phyloP scores from a whole-genome alignment of 2,888 invertebrate genomes.

The Anodontia alba region DNA sequence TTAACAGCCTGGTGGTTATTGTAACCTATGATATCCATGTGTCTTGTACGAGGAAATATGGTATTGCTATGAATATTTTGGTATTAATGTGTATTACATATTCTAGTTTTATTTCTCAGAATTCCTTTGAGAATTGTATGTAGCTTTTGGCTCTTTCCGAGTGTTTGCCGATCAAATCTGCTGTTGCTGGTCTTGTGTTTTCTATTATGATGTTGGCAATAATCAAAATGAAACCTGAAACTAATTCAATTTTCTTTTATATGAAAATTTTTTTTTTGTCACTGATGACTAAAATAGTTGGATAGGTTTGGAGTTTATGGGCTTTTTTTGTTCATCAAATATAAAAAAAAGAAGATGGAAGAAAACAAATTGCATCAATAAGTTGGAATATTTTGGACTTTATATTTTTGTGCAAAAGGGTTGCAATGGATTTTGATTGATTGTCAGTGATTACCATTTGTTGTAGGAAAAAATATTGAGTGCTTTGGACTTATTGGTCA shows the following conservation, averaged over 20 bases:
- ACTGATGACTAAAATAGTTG: background rate
- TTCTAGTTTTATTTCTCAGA: background rate
- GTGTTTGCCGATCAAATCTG: constrained; percentile 5
- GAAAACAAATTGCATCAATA: too few relatives aligned
- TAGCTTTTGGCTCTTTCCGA: background rate
- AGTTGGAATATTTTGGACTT: too few relatives aligned
- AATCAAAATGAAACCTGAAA: background rate
- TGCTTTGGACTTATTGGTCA: too few relatives aligned
- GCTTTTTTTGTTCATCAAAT: background rate
- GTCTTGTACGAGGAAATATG: background rate
- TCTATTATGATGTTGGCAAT: background rate
- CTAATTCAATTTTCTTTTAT: constrained; percentile 11
- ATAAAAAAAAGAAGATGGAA: too few relatives aligned
- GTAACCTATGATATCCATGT: too few relatives aligned
- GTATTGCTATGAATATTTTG: constrained; percentile 9
- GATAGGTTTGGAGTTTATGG: constrained; percentile 15
- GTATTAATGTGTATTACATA: constrained; percentile 25
- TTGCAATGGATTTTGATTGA: too few relatives aligned
- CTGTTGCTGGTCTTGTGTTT: background rate
- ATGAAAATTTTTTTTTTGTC: background rate
- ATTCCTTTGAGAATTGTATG: constrained; percentile 8
- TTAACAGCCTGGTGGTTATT: too few relatives aligned
- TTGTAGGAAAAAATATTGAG: too few relatives aligned
- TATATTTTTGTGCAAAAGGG: too few relatives aligned
- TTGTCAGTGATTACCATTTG: too few relatives aligned